Evolutionary conservation across 2,113 vertebrate genomes (phyloP), one percentile per base, ranked within the genome.

Genomic region (Erythrocebus patas): DNA sequence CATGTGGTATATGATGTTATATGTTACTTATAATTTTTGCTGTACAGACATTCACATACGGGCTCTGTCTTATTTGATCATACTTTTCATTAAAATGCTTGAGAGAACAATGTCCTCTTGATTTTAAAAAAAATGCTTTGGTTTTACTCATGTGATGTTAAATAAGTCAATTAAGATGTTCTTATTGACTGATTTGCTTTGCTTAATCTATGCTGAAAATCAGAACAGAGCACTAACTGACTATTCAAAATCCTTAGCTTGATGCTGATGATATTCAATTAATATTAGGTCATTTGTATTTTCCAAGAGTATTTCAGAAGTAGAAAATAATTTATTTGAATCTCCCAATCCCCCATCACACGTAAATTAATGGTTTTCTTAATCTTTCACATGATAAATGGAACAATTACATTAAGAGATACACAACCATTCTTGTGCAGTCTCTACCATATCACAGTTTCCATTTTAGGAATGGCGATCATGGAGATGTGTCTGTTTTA

Each of bases 141-240:
- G 12, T 94, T 89, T 95, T 93, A 57, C 30, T 30, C 70, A 22
- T 72, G 11, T 75, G n/a, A 75, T 64, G 61, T 87, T 95, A 43
- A 27, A 43, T 48, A 79, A 64, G n/a, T 81, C 50, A 80, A 25
- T 59, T 50, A 43, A 57, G 18, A 93, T 78, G 35, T 64, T 94
- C 43, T 85, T 91, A 50, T 4, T 50, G 5, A 84, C 8, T 32
- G 40, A 73, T 76, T 88, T n/a, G 7, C 27, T 82, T 90, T 90
- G 18, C 35, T 87, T 93, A 86, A 94, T 75, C 57, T 55, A 90
- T 73, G 92, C 81, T 88, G 57, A 88, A 96, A 92, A 81, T 64
- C 25, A 93, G 70, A 95, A 94, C 61, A 64, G 40, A 96, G 3
- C 10, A 68, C 35, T 59, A 79, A 30, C 23, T 86, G 32, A 80